These are phyloP conservation scores for Hycleus phaleratus DNA, from an alignment of 1,140 invertebrate genomes.

Conservation along the genomic window DNA sequence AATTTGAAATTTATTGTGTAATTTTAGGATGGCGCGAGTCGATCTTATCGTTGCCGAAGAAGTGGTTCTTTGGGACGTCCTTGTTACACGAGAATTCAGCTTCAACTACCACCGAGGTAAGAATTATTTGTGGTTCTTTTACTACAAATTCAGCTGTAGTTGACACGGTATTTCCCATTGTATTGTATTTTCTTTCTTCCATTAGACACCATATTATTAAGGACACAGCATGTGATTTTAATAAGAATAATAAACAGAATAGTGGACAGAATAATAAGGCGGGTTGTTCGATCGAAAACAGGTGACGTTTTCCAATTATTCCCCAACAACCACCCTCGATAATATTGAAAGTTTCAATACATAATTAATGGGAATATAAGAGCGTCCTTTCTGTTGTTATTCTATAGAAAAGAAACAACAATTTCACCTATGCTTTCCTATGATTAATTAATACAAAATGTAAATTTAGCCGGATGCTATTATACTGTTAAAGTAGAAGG, in stretches of 20 bases:
- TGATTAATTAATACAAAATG: slow-evolving; percentile 34
- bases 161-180: slow-evolving; percentile 15
- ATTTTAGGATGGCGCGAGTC: slow-evolving; percentile 59
- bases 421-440: background rate
- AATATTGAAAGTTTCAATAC: too few species aligned
- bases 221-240: too few species aligned
- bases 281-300: too few species aligned
- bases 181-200: too few species aligned
- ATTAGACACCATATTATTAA: too few species aligned
- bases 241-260: too few species aligned
- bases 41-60: slow-evolving; percentile 55
- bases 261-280: too few species aligned
- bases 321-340: too few species aligned
- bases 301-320: too few species aligned
- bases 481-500: slow-evolving; percentile 26
- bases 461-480: slow-evolving; percentile 31
- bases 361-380: too few species aligned
- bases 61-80: slow-evolving; percentile 53
- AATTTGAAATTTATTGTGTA: slow-evolving; percentile 23
- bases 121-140: slow-evolving; percentile 1
- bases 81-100: slow-evolving; percentile 31
- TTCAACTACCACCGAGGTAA: slow-evolving; percentile 34
- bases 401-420: too few species aligned
- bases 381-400: too few species aligned
- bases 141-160: slow-evolving; percentile 6